Percentiles rank a stretch among this genome's conserved stretches.
phyloP scores from a whole-genome alignment of 2,888 invertebrate species.

The Oxyteleia sp. region DNA sequence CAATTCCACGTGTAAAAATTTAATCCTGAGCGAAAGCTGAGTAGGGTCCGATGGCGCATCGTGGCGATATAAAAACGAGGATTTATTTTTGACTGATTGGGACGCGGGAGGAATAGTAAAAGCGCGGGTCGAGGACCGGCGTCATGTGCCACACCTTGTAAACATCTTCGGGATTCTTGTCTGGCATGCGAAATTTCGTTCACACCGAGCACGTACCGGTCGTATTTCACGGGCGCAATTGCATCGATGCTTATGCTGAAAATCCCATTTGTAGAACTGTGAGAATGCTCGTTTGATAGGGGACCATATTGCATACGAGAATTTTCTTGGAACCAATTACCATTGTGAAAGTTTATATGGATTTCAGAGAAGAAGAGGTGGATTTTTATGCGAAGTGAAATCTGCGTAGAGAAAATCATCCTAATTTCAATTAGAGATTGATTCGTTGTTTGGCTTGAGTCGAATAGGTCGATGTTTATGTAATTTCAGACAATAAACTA shows the following conservation, averaged over 20 bases:
- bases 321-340: constrained; percentile 49
- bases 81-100: constrained; percentile 68
- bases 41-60: constrained; percentile 64
- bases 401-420: constrained; percentile 13
- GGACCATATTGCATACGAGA: constrained; percentile 43
- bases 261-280: constrained; percentile 47
- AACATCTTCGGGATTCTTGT: constrained; percentile 58
- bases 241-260: constrained; percentile 33
- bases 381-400: constrained; percentile 23
- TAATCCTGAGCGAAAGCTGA: constrained; percentile 68
- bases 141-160: constrained; percentile 68
- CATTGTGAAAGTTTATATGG: constrained; percentile 58
- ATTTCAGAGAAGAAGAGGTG: constrained; percentile 24
- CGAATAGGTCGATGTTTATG: too few species aligned
- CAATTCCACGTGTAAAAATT: constrained; percentile 57
- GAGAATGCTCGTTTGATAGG: constrained; percentile 43
- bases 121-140: constrained; percentile 55
- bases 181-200: constrained; percentile 80
- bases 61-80: constrained; percentile 38
- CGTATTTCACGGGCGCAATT: constrained; percentile 75
- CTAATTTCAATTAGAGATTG: constrained; percentile 7
- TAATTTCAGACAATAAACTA: too few species aligned
- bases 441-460: too few species aligned
- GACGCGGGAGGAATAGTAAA: constrained; percentile 67
- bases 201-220: constrained; percentile 67